phyloP scores from a whole-genome alignment of 2,113 vertebrate genomes.

The Brevimyrus niger region DNA sequence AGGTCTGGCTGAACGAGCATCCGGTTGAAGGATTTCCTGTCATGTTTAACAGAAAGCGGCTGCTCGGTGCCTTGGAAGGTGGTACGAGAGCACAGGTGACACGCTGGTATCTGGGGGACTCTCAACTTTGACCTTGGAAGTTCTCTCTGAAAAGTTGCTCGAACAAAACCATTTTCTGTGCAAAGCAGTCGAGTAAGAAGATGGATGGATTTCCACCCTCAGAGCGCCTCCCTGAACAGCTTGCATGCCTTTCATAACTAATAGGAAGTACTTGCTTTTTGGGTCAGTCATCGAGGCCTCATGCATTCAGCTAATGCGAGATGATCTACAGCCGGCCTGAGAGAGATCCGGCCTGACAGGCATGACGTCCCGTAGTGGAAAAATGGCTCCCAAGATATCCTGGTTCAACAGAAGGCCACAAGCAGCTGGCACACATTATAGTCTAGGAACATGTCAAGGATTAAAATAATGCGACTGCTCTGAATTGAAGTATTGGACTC shows the following conservation, averaged over 20 bases:
- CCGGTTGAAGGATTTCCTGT: conserved; percentile 80
- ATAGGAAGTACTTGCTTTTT: background rate
- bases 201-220: background rate
- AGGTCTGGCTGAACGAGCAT: conserved; percentile 84
- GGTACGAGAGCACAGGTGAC: background rate
- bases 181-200: background rate
- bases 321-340: background rate
- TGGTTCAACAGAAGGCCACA: conserved; percentile 14
- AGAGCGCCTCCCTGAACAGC: background rate
- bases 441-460: background rate
- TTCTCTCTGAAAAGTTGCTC: background rate
- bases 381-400: background rate
- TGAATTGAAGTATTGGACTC: background rate
- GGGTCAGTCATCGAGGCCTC: background rate
- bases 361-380: background rate
- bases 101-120: background rate
- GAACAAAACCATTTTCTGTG: background rate
- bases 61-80: conserved; percentile 58
- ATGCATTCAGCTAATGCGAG: background rate
- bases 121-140: background rate
- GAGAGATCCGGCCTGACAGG: background rate
- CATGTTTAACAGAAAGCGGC: conserved; percentile 82
- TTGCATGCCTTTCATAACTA: background rate
- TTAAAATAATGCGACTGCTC: background rate
- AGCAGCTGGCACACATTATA: background rate